Conservation (phyloP, 1,140 invertebrate species). For the Drosophila paulistorum region DNA sequence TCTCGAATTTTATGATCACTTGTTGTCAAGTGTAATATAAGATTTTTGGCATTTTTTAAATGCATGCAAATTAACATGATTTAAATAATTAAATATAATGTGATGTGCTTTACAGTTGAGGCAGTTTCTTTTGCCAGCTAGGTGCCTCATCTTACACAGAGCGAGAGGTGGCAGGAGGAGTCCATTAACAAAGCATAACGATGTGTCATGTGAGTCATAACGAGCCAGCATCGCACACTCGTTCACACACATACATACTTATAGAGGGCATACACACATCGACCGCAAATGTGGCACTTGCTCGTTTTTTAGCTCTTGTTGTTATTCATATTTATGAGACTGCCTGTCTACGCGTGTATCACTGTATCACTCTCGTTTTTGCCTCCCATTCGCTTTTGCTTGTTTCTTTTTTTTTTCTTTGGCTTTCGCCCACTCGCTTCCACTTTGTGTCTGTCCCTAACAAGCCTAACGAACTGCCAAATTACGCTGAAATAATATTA, state of each 20-base stretch:
- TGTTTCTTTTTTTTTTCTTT: neutral
- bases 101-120: slow-evolving; percentile 65
- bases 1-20: neutral
- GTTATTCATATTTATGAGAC: slow-evolving; percentile 72
- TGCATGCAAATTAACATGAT: slow-evolving; percentile 73
- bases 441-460: slow-evolving; percentile 53
- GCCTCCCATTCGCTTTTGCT: neutral
- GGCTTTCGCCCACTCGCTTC: slow-evolving; percentile 3
- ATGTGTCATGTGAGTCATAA: slow-evolving; percentile 74
- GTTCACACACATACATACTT: neutral
- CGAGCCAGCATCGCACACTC: slow-evolving; percentile 20
- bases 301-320: slow-evolving; percentile 34
- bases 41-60: slow-evolving; percentile 55
- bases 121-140: slow-evolving; percentile 22
- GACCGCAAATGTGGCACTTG: slow-evolving; percentile 67
- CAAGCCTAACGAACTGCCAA: slow-evolving; percentile 79
- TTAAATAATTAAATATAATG: slow-evolving; percentile 79
- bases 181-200: slow-evolving; percentile 80
- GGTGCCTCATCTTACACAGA: slow-evolving; percentile 15
- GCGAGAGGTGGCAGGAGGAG: slow-evolving; percentile 49
- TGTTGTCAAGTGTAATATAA: slow-evolving; percentile 19
- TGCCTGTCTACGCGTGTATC: slow-evolving; percentile 15
- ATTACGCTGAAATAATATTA: slow-evolving; percentile 78
- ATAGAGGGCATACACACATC: neutral
- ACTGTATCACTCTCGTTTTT: neutral